A percentile compares a stretch with the other conserved stretches of the same genome.
phyloP scores from a whole-genome alignment of 2,113 vertebrate genomes.

The Bothrops jararaca region DNA sequence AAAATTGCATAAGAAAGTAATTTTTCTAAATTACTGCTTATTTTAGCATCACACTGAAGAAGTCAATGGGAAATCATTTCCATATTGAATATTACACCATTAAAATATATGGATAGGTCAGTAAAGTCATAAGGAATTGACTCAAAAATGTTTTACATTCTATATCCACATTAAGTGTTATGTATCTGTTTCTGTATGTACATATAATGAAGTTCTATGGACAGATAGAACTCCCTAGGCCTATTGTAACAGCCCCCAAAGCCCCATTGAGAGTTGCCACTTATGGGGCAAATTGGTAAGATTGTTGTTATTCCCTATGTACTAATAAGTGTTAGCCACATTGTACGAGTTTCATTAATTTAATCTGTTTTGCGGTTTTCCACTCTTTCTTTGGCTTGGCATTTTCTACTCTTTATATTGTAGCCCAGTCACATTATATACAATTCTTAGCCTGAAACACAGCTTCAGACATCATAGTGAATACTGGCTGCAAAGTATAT shows the following conservation, averaged over 20 bases:
- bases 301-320: background rate
- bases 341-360: background rate
- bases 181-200: background rate
- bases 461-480: background rate
- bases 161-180: background rate
- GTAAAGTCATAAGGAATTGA: background rate
- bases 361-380: background rate
- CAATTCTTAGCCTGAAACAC: background rate
- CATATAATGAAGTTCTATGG: background rate
- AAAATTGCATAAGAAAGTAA: background rate
- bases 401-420: background rate
- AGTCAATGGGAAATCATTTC: background rate
- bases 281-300: background rate
- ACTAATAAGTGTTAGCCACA: background rate
- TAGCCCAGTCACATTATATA: background rate
- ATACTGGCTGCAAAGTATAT: background rate
- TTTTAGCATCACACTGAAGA: background rate
- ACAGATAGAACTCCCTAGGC: background rate
- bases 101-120: background rate
- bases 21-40: background rate
- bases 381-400: background rate
- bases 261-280: background rate
- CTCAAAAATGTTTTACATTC: background rate
- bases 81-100: background rate
- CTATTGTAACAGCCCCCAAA: background rate